Evolutionary conservation across 64 coral and sea anemone species (phyloP), one percentile per base, ranked within the genome.

Genomic region (Platygyra sinensis): DNA sequence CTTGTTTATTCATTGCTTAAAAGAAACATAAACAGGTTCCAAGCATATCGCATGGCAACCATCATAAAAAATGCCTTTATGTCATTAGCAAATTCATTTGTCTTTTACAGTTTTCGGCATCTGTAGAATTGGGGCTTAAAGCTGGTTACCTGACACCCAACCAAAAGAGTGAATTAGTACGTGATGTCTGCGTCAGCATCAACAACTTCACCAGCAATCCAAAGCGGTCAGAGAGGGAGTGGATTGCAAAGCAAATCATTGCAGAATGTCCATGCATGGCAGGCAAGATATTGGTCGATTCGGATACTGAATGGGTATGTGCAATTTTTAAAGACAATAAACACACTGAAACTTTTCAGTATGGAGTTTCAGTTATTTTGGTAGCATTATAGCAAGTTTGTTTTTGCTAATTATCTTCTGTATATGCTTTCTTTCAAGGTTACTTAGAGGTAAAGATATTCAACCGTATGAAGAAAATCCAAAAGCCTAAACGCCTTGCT

Each of bases 81-180:
- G 32, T 49, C 32, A 49, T 12, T 20, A 20, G 18, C 13, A 42
- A 67, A 67, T 85, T 85, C 0, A 42, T n/a, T 72, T 86, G 33
- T 72, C 65, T 72, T 85, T 69, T 85, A 67, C 60, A 67, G 81
- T 85, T 85, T 69, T 85, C 80, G 39, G 62, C 83, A 19, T 86
- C 83, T 25, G 83, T 86, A 28, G 83, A 86, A 72, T 22, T 42
- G 18, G 83, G 83, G 31, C 62, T 86, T 29, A 39, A 72, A 55
- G 83, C 62, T 71, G 83, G 64, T 24, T 86, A 72, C 42, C 31
- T 86, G 8, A 86, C 31, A 72, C 10, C 83, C 31, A 86, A 86
- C 65, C 65, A 72, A n/a, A 86, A 72, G 27, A 46, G 83, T 73
- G 83, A 67, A 39, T 67, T 86, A 11, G 83, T 72, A 17, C 36